These are phyloP conservation scores for Heteropelma amictum DNA, from an alignment of 2,888 invertebrate genomes.

Conservation along the genomic window DNA sequence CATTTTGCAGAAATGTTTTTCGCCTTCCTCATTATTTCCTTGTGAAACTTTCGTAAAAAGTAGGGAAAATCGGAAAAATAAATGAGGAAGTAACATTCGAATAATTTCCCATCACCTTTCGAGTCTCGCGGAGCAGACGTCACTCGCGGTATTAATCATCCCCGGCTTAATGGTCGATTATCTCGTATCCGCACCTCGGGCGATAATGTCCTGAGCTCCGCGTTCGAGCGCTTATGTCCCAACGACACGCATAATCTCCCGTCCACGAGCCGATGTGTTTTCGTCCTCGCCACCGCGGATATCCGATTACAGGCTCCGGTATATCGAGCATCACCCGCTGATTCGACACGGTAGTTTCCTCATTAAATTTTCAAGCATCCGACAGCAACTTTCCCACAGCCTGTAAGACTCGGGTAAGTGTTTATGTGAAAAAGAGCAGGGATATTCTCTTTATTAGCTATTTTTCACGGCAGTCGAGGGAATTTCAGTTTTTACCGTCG, in stretches of 20 bases:
- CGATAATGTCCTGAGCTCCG: slow-evolving; percentile 46
- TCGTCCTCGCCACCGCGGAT: slow-evolving; percentile 14
- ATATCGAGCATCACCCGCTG: background rate
- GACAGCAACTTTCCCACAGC: background rate
- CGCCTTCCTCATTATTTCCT: no score
- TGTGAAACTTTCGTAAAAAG: no score
- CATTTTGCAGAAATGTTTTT: no score
- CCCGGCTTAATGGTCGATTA: slow-evolving; percentile 61
- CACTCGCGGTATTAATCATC: slow-evolving; percentile 62
- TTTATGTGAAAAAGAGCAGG: background rate
- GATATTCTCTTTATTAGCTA: no score
- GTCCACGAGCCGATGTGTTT: background rate
- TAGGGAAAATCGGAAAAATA: no score
- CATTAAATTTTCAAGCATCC: slow-evolving; percentile 16
- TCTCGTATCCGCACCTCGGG: slow-evolving; percentile 54
- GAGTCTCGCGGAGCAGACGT: no score
- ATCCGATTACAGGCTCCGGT: slow-evolving; percentile 29
- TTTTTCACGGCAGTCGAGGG: no score
- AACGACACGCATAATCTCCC: background rate
- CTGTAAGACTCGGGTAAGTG: background rate
- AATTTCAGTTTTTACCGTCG: background rate
- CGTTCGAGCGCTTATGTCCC: slow-evolving; percentile 11
- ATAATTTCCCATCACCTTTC: no score
- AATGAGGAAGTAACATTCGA: no score
- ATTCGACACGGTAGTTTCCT: background rate